Percentiles rank a stretch among this genome's conserved stretches.
phyloP scores from a whole-genome alignment of 2,113 vertebrate genomes.

The Erythrocercus mccallii region DNA sequence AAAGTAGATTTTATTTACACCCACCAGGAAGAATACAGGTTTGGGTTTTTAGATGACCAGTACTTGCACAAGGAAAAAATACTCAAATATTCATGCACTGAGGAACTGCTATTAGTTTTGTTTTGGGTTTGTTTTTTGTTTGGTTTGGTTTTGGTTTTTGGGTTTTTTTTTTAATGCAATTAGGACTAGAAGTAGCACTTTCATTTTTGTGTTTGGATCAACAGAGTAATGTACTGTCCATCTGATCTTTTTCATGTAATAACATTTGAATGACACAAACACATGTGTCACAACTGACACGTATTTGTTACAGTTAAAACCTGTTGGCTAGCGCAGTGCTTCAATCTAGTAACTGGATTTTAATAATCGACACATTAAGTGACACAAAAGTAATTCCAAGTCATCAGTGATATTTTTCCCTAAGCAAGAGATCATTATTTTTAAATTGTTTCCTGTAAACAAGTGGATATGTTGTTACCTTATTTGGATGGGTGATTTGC shows the following conservation, averaged over 20 bases:
- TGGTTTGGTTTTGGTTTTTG: background rate
- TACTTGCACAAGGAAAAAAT: slow-evolving; percentile 76
- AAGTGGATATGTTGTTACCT: slow-evolving; percentile 20
- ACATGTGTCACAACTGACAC: slow-evolving; percentile 20
- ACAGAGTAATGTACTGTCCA: slow-evolving; percentile 59
- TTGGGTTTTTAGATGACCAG: slow-evolving; percentile 72
- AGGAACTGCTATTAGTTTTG: slow-evolving; percentile 73
- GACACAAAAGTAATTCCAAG: slow-evolving; percentile 57
- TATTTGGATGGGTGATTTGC: slow-evolving; percentile 26
- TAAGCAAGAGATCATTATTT: slow-evolving; percentile 57
- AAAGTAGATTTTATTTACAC: slow-evolving; percentile 68
- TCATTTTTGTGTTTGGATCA: slow-evolving; percentile 74
- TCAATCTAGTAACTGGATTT: slow-evolving; percentile 65
- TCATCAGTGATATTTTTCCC: slow-evolving; percentile 45
- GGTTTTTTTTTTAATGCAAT: slow-evolving; percentile 23
- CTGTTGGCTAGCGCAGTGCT: slow-evolving; percentile 68
- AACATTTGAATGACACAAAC: slow-evolving; percentile 54
- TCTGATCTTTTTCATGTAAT: slow-evolving; percentile 59
- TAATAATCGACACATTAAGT: slow-evolving; percentile 47
- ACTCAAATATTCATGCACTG: slow-evolving; percentile 76
- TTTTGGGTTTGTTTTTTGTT: slow-evolving; percentile 43
- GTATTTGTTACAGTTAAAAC: slow-evolving; percentile 52
- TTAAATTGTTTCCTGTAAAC: slow-evolving; percentile 54
- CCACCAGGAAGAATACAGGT: slow-evolving; percentile 66
- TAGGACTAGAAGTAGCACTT: slow-evolving; percentile 80